phyloP scores from a whole-genome alignment of 2,113 vertebrate species.

The Gracilinanus agilis region DNA sequence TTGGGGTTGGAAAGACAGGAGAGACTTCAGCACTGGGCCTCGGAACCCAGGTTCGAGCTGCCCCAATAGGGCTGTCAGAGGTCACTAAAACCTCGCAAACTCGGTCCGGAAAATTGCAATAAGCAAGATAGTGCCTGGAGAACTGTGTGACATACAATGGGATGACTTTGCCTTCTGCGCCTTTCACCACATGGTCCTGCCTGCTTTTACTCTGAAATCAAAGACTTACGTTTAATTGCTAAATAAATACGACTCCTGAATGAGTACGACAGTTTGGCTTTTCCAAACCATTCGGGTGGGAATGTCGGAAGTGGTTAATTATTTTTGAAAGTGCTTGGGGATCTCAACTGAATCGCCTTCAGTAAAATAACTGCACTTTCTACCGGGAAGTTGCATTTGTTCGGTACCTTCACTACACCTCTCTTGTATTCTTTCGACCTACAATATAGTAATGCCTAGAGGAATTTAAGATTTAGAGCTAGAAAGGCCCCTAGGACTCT shows the following conservation, averaged over 20 bases:
- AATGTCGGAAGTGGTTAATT: background rate
- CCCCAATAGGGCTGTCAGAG: background rate
- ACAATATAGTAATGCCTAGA: background rate
- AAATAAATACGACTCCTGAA: constrained; percentile 14
- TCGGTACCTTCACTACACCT: background rate
- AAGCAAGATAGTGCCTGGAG: background rate
- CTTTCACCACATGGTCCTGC: background rate
- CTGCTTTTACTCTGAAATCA: constrained; percentile 46
- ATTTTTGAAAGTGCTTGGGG: constrained; percentile 27
- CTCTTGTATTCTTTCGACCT: background rate
- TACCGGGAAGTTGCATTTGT: background rate
- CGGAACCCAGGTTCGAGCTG: background rate
- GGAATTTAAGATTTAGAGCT: too few relatives aligned
- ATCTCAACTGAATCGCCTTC: background rate
- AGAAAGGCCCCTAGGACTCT: too few relatives aligned
- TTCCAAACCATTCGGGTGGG: background rate
- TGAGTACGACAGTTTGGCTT: background rate
- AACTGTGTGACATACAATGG: background rate
- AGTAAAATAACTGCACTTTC: background rate
- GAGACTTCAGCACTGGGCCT: background rate
- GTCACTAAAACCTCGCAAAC: background rate
- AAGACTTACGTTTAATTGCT: constrained; percentile 49
- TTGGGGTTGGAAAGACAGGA: background rate
- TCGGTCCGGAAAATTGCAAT: background rate
- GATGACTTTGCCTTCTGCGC: constrained; percentile 41